phyloP scores from a whole-genome alignment of 2,888 invertebrate species.

The Pecten maximus region DNA sequence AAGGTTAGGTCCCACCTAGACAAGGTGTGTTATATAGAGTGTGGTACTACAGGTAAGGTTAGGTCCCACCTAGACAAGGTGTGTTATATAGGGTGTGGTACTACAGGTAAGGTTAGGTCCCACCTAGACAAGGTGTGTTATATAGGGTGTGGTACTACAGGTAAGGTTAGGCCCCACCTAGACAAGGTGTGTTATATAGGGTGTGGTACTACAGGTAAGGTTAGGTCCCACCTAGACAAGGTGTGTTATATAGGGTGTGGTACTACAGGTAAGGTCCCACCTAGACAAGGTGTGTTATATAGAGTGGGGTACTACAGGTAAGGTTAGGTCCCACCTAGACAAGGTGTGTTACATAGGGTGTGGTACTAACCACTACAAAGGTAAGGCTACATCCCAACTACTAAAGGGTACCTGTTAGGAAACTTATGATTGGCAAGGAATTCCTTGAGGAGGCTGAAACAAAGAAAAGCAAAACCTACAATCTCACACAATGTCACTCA shows the following conservation, averaged over 20 bases:
- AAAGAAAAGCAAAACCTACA: neutral
- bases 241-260: neutral
- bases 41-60: neutral
- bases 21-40: neutral
- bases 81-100: neutral
- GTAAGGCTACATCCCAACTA: neutral
- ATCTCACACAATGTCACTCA: neutral
- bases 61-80: neutral
- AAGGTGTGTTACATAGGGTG: neutral
- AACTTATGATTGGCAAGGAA: slow-evolving; percentile 65
- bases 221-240: neutral
- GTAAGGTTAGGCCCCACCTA: neutral
- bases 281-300: neutral
- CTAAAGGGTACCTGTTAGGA: slow-evolving; percentile 48
- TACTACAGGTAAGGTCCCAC: slow-evolving; percentile 25
- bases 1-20: neutral
- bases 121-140: neutral
- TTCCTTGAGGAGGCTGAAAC: slow-evolving; percentile 66
- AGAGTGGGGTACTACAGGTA: neutral
- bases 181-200: neutral
- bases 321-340: neutral
- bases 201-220: neutral
- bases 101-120: neutral
- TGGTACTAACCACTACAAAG: neutral
- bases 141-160: neutral